Evolutionary conservation across 2,797 vertebrate species (phyloP), one percentile per base, ranked within the genome.

Genomic region (Alfaro cultratus): DNA sequence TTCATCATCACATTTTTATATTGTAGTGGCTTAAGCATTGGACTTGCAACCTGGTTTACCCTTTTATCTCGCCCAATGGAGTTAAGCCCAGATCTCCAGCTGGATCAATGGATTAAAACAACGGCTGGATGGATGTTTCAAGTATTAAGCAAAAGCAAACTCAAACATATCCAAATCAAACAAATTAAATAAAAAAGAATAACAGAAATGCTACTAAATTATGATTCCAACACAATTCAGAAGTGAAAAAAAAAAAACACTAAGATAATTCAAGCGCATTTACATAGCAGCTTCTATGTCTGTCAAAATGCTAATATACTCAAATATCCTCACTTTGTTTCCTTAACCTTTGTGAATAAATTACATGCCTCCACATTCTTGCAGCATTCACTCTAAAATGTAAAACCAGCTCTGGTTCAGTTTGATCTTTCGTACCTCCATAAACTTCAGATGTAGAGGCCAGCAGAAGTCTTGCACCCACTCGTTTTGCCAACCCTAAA

Each of bases 401-500:
- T 9, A 76, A 73, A 64, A 45, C n/a, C 53, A n/a, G 36, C 26
- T 45, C n/a, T 11, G n/a, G 36, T 26, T 60, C 21, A 57, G 23
- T 60, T 55, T n/a, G 23, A 11, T 82, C 12, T 64, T 71, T 89
- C 96, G 96, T 95, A 99, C 99, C 99, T 97, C 98, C 99, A 81
- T 99, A 99, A 2, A 99, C 98, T 87, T 99, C 98, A 0, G 99
- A 99, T 0, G 99, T 99, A 62, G 98, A 99, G 31, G 99, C 99
- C 85, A 99, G 94, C 4, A 99, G 96, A 62, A 99, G 96, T 43
- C 99, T 97, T 78, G 98, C 99, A 1, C 99, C 98, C 5, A 99
- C 98, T 64, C 98, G 97, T 89, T 99, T 99, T 9, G 99, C 99
- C 93, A 99, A 92, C 4, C 98, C 99, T 99, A 68, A 0, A 41